phyloP scores from a whole-genome alignment of 2,888 invertebrate species.

The Callimorpha dominula region DNA sequence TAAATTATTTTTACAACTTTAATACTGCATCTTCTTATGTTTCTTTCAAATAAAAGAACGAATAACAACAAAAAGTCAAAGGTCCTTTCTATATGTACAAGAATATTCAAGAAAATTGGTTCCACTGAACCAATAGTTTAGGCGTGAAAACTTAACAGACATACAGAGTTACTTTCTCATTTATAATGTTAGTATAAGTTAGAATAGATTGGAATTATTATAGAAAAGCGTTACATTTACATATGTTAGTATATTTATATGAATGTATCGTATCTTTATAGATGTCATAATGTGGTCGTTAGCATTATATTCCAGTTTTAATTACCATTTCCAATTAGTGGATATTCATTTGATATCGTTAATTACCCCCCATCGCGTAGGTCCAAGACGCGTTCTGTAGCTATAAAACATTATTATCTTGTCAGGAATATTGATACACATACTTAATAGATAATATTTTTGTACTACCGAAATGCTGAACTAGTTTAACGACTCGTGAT shows the following conservation, averaged over 20 bases:
- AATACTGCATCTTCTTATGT: too few species aligned
- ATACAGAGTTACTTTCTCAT: not conserved
- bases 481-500: not conserved
- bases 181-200: not conserved
- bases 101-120: too few species aligned
- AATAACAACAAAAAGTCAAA: too few species aligned
- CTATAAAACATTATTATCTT: not conserved
- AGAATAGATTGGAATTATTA: not conserved
- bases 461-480: not conserved
- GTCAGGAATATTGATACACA: not conserved
- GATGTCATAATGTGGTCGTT: conserved; percentile 2
- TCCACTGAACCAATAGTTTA: too few species aligned
- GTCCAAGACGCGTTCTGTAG: not conserved
- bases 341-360: conserved; percentile 20
- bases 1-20: too few species aligned
- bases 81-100: too few species aligned
- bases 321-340: conserved; percentile 30
- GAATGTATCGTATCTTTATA: conserved; percentile 19
- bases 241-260: conserved; percentile 36
- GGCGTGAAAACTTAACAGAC: not conserved
- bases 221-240: conserved; percentile 38
- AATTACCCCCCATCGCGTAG: conserved; percentile 14
- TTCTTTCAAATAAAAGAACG: too few species aligned
- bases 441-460: not conserved
- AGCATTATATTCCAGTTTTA: conserved; percentile 28